Base-by-base conservation (phyloP, 2,797 vertebrate genomes). In the Agapornis canus region DNA sequence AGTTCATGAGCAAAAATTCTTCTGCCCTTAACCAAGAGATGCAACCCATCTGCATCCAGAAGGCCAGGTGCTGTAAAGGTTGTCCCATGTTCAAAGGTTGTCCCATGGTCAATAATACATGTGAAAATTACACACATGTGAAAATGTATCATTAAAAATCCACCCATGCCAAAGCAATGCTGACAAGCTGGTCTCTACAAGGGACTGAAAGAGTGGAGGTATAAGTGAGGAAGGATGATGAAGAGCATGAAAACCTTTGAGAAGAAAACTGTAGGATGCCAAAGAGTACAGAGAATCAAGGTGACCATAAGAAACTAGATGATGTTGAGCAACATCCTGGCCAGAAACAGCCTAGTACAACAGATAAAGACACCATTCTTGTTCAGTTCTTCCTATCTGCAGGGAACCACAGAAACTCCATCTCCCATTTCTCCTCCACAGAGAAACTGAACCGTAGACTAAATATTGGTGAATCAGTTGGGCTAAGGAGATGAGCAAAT, bases 311-410 rank as follows among this genome's bases (percentile, higher is more conserved):
- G 13, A 42, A 92, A 63, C 3, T 4, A 10, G 4, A 32, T 18
- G 35, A 29, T 37, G 17, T 13, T 43, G 31, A 23, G 42, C 20
- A 78, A 29, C 6, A 68, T 19, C 37, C 40, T 64, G 22, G 37
- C 2, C 57, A 93, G 71, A 51, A 90, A 35, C 22, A 70, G 17
- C 17, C 32, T 29, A n/a, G 32, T 48, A 40, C 27, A 75, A 6
- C 32, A 73, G 39, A 22, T 29, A 75, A 31, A 61, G n/a, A 22
- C 6, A 47, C 5, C 0, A 0, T 22, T 35, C 21, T 42, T 43
- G 23, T 39, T 61, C 47, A 13, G 45, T 15, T 15, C 35, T 63
- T 71, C 52, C 47, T 65, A 26, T 25, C 37, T 56, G 20, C 8
- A 8, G 16, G 21, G 17, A 35, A 21, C 54, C 48, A n/a, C 32